Base-by-base conservation (phyloP, 1,140 invertebrate genomes). In the Lordiphosa stackelbergi region DNA sequence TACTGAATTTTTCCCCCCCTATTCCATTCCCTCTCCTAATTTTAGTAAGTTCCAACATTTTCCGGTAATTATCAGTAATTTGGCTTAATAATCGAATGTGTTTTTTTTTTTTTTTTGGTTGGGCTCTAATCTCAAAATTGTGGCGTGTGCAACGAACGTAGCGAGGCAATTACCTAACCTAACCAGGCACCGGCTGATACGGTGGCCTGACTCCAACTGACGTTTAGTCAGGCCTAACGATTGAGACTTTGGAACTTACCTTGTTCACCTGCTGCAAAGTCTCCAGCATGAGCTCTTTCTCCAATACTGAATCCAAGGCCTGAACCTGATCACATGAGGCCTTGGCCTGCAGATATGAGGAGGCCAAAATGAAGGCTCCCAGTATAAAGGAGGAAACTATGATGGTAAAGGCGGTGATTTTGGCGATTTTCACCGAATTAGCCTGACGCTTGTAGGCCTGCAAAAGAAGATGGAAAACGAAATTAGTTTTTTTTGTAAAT, bases 321-420 rank as follows among this genome's bases (percentile, higher is more conserved):
- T 92, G 91, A 12, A 92, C 87, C 81, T 92, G 92, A 63, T 91
- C 91, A 84, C 93, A 94, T 8, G 93, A 92, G 24, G 92, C 90
- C 56, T 92, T 91, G 24, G 93, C 93, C 72, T 93, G 91, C n/a
- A 96, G 91, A 90, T 94, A 96, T 62, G 94, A 92, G 5, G 93
- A 92, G 24, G 94, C 93, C 60, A 96, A 87, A 69, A 95, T 93
- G 84, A 95, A 95, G 52, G 92, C 89, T 22, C 94, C 94, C 60
- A 95, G 88, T 40, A 95, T 91, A 62, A 95, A 90, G 5, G 93
- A 92, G 34, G 94, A 92, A 0, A 92, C 90, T 47, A 95, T 91
- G 51, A 96, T 89, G 42, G 94, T 95, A 51, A 93, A 88, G 12
- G 93, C 94, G 10, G 92, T 92, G 73, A 95, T 95, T 85, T 92